Conservation (phyloP, 2,888 invertebrate species). For the Cantharis flavilabris region DNA sequence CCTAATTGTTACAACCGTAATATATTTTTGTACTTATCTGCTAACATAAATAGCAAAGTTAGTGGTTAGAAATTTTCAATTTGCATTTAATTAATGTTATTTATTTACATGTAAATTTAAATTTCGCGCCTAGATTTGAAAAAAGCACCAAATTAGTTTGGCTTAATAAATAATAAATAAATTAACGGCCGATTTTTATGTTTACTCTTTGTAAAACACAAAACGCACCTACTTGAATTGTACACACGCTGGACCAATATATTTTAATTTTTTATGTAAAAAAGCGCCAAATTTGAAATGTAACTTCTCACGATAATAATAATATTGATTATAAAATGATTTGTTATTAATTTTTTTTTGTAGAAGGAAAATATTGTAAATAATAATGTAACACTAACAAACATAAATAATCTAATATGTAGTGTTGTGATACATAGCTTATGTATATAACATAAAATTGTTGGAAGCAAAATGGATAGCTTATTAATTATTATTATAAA, state of each 20-base stretch:
- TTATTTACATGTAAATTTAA: not conserved
- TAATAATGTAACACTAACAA: conserved; percentile 17
- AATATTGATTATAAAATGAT: not conserved
- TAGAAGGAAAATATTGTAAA: conserved; percentile 21
- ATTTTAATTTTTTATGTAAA: not conserved
- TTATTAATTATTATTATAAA: not conserved
- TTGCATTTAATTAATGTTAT: not conserved
- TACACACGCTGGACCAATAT: not conserved
- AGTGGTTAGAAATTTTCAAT: not conserved
- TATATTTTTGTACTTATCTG: not conserved
- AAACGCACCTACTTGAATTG: not conserved
- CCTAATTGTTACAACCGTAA: not conserved
- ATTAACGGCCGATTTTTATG: not conserved
- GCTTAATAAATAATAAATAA: not conserved
- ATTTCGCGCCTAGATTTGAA: not conserved
- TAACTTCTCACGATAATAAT: not conserved
- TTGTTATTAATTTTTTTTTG: not conserved
- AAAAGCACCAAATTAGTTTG: not conserved
- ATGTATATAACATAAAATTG: conserved; percentile 46
- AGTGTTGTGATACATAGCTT: conserved; percentile 52
- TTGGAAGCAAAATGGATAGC: conserved; percentile 32
- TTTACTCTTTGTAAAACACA: not conserved
- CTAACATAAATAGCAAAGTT: not conserved
- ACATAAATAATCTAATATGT: conserved; percentile 34
- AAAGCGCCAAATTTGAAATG: not conserved